phyloP scores from a whole-genome alignment of 2,888 invertebrate genomes.

The Ditylenchus weischeri region DNA sequence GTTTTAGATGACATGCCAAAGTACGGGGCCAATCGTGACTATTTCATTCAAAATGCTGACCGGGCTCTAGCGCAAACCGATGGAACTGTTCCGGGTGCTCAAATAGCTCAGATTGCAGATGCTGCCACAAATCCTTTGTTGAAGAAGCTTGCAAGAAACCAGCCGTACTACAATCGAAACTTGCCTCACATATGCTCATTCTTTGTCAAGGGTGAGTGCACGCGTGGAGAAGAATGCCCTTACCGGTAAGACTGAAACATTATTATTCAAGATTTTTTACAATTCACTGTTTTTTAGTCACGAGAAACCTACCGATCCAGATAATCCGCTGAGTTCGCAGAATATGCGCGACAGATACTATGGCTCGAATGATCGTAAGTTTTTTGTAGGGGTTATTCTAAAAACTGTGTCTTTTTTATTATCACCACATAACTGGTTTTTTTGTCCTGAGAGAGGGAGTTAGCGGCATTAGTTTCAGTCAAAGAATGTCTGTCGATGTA shows the following conservation, averaged over 20 bases:
- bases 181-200: slow-evolving; percentile 93
- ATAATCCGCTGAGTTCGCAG: no score
- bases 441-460: no score
- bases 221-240: slow-evolving; percentile 91
- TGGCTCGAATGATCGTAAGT: no score
- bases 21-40: slow-evolving; percentile 80
- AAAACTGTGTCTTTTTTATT: no score
- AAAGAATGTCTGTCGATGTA: no score
- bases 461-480: no score
- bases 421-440: no score
- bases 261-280: no score
- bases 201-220: slow-evolving; percentile 96
- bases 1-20: slow-evolving; percentile 77
- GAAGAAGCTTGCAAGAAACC: slow-evolving; percentile 81
- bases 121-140: slow-evolving; percentile 75
- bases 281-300: no score
- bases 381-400: no score
- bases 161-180: slow-evolving; percentile 90
- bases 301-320: no score
- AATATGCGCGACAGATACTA: no score
- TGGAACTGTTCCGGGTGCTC: slow-evolving; percentile 61
- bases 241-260: slow-evolving; percentile 69
- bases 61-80: slow-evolving; percentile 61
- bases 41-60: slow-evolving; percentile 46
- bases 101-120: slow-evolving; percentile 64